Base-by-base conservation (phyloP, 2,113 vertebrate species). In the Pachypanchax playfairii region DNA sequence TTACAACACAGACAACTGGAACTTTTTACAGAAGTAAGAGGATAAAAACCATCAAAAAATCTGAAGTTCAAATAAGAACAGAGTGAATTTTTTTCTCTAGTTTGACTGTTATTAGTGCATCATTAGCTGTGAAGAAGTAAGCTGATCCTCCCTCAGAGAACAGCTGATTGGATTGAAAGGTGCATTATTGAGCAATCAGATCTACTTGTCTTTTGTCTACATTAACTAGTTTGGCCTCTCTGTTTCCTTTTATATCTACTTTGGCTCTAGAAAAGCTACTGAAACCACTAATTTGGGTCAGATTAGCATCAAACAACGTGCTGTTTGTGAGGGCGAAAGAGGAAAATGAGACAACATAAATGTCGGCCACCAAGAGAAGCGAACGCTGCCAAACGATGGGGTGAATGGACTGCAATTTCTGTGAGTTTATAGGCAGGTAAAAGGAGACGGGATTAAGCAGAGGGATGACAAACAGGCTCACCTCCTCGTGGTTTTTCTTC, bases 401-500 rank as follows among this genome's bases (percentile, higher is more conserved):
- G 9, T 35, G 31, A 61, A 49, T 49, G 21, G 36, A 22, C 8
- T 46, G 18, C 18, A 47, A 15, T 26, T 33, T 11, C 9, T 5
- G 13, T 38, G 2, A 20, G 29, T 13, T 11, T 8, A 4, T 24
- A 41, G 24, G 15, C 10, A 56, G 3, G 38, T 18, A 26, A n/a
- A 22, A n/a, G 25, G 29, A 59, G 7, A 31, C 28, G 15, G 10
- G 11, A 24, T 28, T 2, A 38, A 2, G 39, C 24, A 35, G 31
- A 2, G 1, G n/a, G 24, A 11, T 39, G n/a, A 61, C 7, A 38
- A 9, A 46, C 79, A 80, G 58, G 93, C 80, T 74, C 61, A 95
- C 95, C 92, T 98, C 95, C 46, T 94, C 93, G 0, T 97, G 95
- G 82, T 92, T 95, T 88, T 93, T 98, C 92, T 92, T 96, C 48